phyloP scores from a whole-genome alignment of 2,797 vertebrate genomes.

The Cuculus canorus region DNA sequence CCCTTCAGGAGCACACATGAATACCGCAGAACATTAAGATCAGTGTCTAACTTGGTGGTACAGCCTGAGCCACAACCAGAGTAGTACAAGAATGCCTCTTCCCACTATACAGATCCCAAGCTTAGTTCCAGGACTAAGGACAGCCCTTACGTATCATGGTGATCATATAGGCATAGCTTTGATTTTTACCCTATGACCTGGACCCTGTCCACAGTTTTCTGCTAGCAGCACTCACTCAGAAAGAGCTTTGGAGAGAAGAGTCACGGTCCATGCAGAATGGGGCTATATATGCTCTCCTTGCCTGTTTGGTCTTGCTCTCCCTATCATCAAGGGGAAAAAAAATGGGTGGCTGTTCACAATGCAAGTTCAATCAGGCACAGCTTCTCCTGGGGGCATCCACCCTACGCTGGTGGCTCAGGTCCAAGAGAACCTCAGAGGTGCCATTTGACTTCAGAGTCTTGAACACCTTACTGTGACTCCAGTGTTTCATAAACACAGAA shows the following conservation, averaged over 20 bases:
- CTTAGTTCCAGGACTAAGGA: background rate
- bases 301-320: background rate
- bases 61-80: background rate
- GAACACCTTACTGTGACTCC: background rate
- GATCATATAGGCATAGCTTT: background rate
- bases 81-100: background rate
- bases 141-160: background rate
- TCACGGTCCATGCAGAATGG: rapidly evolving
- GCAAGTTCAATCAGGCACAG: background rate
- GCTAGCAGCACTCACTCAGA: background rate
- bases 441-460: background rate
- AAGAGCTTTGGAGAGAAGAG: background rate
- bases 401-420: background rate
- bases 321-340: background rate
- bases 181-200: background rate
- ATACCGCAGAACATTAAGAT: background rate
- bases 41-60: background rate
- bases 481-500: background rate
- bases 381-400: background rate
- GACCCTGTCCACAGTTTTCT: background rate
- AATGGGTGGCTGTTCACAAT: background rate
- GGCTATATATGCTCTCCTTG: background rate
- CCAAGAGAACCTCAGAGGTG: background rate
- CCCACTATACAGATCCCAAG: background rate
- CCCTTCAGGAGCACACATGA: background rate